Evolutionary conservation across 2,888 invertebrate genomes (phyloP), one percentile per base, ranked within the genome.

Genomic region (Drosophila anomalata): DNA sequence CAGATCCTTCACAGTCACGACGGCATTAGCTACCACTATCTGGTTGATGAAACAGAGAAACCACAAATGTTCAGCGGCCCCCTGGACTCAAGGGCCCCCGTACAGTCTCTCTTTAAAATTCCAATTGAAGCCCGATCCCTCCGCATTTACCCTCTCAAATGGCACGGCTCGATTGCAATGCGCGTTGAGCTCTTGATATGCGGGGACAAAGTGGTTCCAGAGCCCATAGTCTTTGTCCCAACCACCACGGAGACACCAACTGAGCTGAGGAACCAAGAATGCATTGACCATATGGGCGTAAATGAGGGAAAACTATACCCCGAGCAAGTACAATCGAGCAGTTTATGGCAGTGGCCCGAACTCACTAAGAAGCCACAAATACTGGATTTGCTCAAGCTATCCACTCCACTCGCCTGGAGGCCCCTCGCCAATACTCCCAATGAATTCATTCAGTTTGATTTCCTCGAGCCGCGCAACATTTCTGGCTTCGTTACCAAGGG

Each of bases 401-500:
- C 90, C 1, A 90, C 90, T 0, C 89, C 92, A 0, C 90, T 91
- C 0, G 94, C 94, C 1, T 96, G 96, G 96, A 93, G 93, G 61
- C 95, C 96, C 0, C 90, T 94, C 0, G 93, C 94, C 57, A 94
- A 94, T 89, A 94, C 94, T 0, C 94, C 94, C 1, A 94, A 94
- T 11, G 95, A 96, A 91, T 96, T 94, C 93, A 92, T 96, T 65
- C 93, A 94, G 94, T 95, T 97, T 89, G 95, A 97, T 91, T 96
- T 97, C 90, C 91, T 95, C 51, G 95, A 94, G 20, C 94, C 95
- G 0, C 94, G 96, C 50, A 95, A 95, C 85, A 91, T 97, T 41
- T 96, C 97, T 0, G 97, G 97, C 29, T 91, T 97, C 47, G 93
- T 94, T 54, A 96, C 95, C 0, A 95, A 95, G 89, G 96, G 95